Evolutionary conservation across 1,140 invertebrate species (phyloP), one percentile per base, ranked within the genome.

Genomic region (Solenopsis fugax): DNA sequence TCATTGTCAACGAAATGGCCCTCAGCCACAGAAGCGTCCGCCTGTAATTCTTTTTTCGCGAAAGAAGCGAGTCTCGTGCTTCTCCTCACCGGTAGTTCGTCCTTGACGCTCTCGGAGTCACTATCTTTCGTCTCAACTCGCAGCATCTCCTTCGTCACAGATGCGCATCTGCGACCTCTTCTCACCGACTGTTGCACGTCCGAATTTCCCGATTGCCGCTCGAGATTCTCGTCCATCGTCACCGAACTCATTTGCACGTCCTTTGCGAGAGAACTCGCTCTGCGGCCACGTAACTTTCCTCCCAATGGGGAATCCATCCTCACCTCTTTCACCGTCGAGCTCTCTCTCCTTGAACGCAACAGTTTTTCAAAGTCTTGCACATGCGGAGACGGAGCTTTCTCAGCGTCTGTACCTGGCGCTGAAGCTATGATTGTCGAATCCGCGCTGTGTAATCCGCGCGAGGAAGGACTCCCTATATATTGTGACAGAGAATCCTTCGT

Each of bases 21-120:
- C 3, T 45, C 64, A 45, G 48, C 10, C 3, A 18, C 3, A 18
- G 81, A 10, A 2, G 85, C 58, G 18, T 69, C n/a, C 9, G 64
- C 16, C n/a, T 60, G 13, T 12, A 81, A n/a, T 69, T 91, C 89
- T 56, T 87, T 91, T 10, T 84, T 88, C 5, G 86, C 71, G 4
- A 76, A 90, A 16, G 86, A 85, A 62, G 88, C 85, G 12, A 88
- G 86, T 77, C 92, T 92, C 4, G 81, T 86, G 29, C 76, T 88
- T 77, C 88, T 89, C 24, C 84, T 88, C 0, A 85, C n/a, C 18
- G 86, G 16, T 48, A 24, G 0, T 1, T 81, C 67, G 3, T 58
- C 50, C 41, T 90, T 76, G 13, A 64, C 3, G 34, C 16, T 81
- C 16, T 82, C 80, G 24, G 37, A 29, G 6, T 82, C 67, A 10